These are phyloP conservation scores for Melangyna quadrimaculata DNA, from an alignment of 2,888 invertebrate genomes.

Conservation along the genomic window DNA sequence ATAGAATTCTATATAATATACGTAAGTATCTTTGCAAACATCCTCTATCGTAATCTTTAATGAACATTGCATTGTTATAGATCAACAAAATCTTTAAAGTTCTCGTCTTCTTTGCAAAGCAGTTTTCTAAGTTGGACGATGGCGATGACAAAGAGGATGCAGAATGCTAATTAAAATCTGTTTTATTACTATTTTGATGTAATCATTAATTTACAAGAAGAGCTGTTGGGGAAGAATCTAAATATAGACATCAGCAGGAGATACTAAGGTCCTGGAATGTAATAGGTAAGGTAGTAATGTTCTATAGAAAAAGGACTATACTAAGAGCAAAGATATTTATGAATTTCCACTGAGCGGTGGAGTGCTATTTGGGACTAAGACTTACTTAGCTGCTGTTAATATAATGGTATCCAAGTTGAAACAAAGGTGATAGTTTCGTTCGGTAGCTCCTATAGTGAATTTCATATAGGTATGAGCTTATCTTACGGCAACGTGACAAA, in stretches of 20 bases:
- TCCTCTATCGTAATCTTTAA: conserved; percentile 13
- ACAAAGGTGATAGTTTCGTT: neutral
- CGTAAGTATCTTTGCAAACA: neutral
- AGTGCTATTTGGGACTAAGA: neutral
- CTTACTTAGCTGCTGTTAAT: neutral
- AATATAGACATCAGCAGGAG: no score
- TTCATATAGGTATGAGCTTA: neutral
- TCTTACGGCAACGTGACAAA: neutral
- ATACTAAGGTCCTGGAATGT: neutral
- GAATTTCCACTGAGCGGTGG: neutral
- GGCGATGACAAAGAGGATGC: neutral
- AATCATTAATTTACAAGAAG: conserved; percentile 20
- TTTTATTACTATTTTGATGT: conserved; percentile 21
- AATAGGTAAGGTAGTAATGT: neutral
- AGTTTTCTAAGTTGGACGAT: neutral
- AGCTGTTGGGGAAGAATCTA: neutral
- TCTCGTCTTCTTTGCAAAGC: neutral
- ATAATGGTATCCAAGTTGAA: neutral
- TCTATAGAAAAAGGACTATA: neutral
- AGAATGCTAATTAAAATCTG: conserved; percentile 24
- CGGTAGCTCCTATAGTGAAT: neutral
- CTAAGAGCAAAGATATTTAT: neutral
- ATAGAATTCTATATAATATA: neutral
- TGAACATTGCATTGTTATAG: conserved; percentile 32
- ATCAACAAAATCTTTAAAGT: neutral